Evolutionary conservation across 2,113 vertebrate species (phyloP).

Genomic region (Osmerus eperlanus): DNA sequence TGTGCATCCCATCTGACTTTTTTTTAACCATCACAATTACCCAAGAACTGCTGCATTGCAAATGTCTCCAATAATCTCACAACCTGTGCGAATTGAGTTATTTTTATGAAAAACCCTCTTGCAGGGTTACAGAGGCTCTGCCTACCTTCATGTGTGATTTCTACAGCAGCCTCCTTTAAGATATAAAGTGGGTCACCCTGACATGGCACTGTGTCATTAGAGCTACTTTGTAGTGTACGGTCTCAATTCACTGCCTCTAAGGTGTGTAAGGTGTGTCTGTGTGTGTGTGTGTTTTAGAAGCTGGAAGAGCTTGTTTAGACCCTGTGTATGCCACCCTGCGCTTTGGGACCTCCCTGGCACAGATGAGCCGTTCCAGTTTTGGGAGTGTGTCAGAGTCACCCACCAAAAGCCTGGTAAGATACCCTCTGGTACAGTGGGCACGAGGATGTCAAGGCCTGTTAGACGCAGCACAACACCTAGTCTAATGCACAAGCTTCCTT

Average conservation of each 20-base stretch:
- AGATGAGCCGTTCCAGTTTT: conserved; percentile 85
- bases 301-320: conserved; percentile 71
- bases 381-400: conserved; percentile 87
- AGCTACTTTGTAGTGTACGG: conserved; percentile 45
- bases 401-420: conserved; percentile 81
- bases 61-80: too few relatives aligned
- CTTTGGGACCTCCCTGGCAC: conserved; percentile 85
- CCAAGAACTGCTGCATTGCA: too few relatives aligned
- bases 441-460: neutral
- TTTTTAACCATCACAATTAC: too few relatives aligned
- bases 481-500: neutral
- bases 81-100: too few relatives aligned
- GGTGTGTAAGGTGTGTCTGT: conserved; percentile 27
- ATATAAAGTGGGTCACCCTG: conserved; percentile 61
- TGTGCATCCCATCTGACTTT: too few relatives aligned
- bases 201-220: conserved; percentile 35
- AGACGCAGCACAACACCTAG: too few relatives aligned
- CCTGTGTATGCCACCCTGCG: conserved; percentile 86
- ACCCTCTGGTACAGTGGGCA: neutral
- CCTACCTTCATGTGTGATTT: conserved; percentile 4
- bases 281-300: conserved; percentile 60
- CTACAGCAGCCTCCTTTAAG: conserved; percentile 34
- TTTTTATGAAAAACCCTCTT: neutral
- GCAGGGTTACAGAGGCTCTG: neutral
- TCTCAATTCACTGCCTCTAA: neutral